Evolutionary conservation across 2,113 vertebrate species (phyloP).

Genomic region (Rhagologus leucostigma): DNA sequence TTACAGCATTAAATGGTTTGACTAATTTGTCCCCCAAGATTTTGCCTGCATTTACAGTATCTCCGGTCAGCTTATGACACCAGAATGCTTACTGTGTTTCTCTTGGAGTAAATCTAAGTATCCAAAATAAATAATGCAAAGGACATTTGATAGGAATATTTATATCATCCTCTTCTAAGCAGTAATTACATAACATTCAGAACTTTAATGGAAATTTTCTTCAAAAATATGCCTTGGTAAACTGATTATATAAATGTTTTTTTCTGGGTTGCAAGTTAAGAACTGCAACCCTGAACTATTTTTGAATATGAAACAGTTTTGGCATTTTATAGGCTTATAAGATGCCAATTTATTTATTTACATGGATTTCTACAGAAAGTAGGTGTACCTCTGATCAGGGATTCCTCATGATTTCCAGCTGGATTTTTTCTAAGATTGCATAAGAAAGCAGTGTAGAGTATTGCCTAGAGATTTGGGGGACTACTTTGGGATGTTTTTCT

Average conservation of each 20-base stretch:
- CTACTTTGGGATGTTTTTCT: accelerated
- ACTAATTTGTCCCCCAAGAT: neutral
- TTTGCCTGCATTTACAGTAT: neutral
- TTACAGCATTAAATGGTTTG: neutral
- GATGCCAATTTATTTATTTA: neutral
- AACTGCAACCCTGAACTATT: neutral
- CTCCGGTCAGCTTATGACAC: neutral
- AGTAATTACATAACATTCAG: neutral
- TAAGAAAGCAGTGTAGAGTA: neutral
- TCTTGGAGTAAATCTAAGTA: neutral
- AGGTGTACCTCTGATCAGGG: neutral
- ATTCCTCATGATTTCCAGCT: neutral
- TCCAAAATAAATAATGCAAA: neutral
- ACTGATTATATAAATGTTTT: neutral
- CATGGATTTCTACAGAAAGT: neutral
- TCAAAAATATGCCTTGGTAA: neutral
- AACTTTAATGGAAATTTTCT: neutral
- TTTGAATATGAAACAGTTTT: neutral
- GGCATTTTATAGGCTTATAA: neutral
- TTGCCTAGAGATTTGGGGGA: neutral
- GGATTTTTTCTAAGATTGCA: neutral
- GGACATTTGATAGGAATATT: neutral
- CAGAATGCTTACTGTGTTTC: neutral
- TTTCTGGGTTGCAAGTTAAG: neutral
- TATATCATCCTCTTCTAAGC: neutral